Conservation (phyloP, 2,797 vertebrate species). For the Pogonophryne albipinna region DNA sequence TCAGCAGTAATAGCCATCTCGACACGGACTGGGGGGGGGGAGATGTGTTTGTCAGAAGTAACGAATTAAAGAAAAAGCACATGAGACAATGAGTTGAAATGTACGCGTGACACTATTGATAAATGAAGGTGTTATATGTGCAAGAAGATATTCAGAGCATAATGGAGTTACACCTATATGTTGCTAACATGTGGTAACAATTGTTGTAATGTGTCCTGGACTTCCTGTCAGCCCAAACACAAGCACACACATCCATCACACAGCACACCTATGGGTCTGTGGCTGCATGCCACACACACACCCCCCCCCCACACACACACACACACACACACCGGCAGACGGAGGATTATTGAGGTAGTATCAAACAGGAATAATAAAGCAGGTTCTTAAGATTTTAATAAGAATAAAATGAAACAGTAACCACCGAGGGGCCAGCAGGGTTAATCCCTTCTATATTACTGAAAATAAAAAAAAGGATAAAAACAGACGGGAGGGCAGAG, state of each 20-base stretch:
- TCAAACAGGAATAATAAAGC: conserved; percentile 97
- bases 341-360: conserved; percentile 88
- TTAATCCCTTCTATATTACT: conserved; percentile 99
- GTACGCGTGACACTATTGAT: conserved; percentile 32
- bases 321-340: conserved; percentile 47
- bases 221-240: conserved; percentile 67
- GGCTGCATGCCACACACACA: conserved; percentile 59
- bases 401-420: conserved; percentile 99
- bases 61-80: conserved; percentile 57
- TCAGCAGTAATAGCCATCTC: conserved; percentile 77
- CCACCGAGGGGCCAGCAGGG: conserved; percentile 93
- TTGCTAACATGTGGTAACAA: conserved; percentile 49
- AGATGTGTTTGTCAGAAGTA: conserved; percentile 58
- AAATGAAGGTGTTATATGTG: conserved; percentile 49
- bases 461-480: conserved; percentile 89
- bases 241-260: conserved; percentile 76
- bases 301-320: conserved; percentile 43
- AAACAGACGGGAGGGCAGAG: conserved; percentile 86
- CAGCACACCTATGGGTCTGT: conserved; percentile 75
- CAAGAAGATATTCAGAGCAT: conserved; percentile 6
- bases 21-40: conserved; percentile 22
- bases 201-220: conserved; percentile 69
- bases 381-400: conserved; percentile 99
- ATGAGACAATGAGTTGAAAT: conserved; percentile 51
- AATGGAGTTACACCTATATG: conserved; percentile 53